Percentiles rank a stretch among this genome's conserved stretches.
These are phyloP conservation scores for Poeciliopsis paucimaculata DNA, from an alignment of 2,797 vertebrate species.

Conservation along the genomic window DNA sequence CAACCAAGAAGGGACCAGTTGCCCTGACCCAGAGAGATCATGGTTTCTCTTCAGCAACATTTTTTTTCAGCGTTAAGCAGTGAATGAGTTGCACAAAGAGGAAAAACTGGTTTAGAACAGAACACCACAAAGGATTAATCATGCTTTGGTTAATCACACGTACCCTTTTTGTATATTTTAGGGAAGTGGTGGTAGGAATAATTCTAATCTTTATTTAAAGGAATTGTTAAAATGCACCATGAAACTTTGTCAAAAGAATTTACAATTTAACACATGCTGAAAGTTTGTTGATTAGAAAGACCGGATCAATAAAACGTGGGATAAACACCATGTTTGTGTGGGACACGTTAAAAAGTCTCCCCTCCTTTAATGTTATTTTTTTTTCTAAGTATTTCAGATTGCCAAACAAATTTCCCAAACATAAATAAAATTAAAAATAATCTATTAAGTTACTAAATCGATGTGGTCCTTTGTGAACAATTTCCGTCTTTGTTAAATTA, in stretches of 20 bases:
- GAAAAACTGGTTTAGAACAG: not conserved
- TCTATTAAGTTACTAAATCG: not conserved
- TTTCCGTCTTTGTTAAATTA: not conserved
- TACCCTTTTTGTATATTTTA: not conserved
- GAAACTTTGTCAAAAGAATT: not conserved
- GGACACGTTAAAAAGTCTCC: not conserved
- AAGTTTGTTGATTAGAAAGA: not conserved
- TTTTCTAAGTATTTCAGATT: not conserved
- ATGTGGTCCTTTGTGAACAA: not conserved
- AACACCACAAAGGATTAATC: not conserved
- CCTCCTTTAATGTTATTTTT: not conserved
- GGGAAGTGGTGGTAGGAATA: not conserved
- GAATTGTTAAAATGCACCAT: not conserved
- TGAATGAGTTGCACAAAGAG: conserved; percentile 14
- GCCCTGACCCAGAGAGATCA: conserved; percentile 24
- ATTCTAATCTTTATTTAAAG: not conserved
- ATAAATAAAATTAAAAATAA: not conserved
- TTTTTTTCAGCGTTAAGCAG: conserved; percentile 4
- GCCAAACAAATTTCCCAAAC: not conserved
- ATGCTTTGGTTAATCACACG: not conserved
- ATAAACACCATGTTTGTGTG: not conserved
- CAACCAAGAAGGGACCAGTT: conserved; percentile 33
- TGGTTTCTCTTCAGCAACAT: not conserved
- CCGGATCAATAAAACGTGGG: not conserved
- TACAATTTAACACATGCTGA: not conserved